Conservation (phyloP, 2,888 invertebrate species). For the Dicyrtoma fusca region DNA sequence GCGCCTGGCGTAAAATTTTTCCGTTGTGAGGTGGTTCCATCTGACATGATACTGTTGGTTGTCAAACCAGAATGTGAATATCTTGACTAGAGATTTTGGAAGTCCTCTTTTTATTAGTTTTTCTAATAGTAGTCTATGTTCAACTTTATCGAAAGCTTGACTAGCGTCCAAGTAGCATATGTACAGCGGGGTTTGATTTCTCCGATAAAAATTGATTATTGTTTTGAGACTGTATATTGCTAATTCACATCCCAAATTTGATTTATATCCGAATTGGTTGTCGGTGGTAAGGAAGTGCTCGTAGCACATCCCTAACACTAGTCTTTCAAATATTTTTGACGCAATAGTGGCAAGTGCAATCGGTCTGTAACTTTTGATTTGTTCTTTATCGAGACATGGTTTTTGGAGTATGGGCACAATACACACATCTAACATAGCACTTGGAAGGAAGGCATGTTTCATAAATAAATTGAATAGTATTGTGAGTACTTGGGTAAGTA, state of each 20-base stretch:
- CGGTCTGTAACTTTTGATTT: neutral
- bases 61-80: too few species aligned
- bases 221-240: neutral
- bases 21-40: too few species aligned
- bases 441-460: neutral
- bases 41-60: too few species aligned
- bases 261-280: neutral
- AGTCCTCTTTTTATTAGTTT: too few species aligned
- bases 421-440: neutral
- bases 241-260: neutral
- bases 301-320: neutral
- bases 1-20: too few species aligned
- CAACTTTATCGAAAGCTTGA: neutral
- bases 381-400: neutral
- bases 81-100: too few species aligned
- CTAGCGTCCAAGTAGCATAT: too few species aligned
- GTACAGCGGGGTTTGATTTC: neutral
- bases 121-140: too few species aligned
- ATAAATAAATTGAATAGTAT: neutral
- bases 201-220: neutral
- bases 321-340: neutral
- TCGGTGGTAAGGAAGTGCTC: neutral
- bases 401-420: neutral
- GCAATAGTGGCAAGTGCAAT: neutral
- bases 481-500: neutral